phyloP scores from a whole-genome alignment of 2,797 vertebrate genomes.

The Gambusia yucatana region DNA sequence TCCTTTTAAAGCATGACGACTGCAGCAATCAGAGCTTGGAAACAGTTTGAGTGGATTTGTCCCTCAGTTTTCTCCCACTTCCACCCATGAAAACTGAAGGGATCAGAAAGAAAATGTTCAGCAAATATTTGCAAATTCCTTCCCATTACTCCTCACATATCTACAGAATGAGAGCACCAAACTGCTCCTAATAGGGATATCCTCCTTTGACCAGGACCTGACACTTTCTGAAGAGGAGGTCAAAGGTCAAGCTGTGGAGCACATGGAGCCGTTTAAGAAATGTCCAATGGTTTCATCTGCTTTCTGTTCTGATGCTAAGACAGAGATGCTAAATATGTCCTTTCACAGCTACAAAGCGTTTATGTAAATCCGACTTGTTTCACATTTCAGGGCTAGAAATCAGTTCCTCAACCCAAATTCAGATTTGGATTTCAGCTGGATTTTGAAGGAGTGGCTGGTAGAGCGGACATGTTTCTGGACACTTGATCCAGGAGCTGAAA shows the following conservation, averaged over 20 bases:
- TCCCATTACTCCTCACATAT: constrained; percentile 53
- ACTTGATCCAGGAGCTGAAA: constrained; percentile 59
- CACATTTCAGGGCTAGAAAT: constrained; percentile 58
- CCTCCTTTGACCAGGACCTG: constrained; percentile 58
- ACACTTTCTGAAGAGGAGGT: constrained; percentile 49
- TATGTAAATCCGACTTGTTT: constrained; percentile 63
- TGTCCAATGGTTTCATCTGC: constrained; percentile 45
- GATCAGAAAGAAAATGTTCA: constrained; percentile 71
- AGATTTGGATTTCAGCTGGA: constrained; percentile 66
- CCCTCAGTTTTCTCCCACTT: constrained; percentile 41
- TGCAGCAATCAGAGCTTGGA: constrained; percentile 37
- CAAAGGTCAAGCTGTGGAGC: constrained; percentile 59
- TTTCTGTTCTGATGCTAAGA: constrained; percentile 42
- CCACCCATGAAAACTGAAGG: constrained; percentile 48
- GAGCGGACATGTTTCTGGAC: constrained; percentile 52
- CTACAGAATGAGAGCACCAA: constrained; percentile 52
- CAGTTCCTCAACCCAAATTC: constrained; percentile 45
- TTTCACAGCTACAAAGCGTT: constrained; percentile 55
- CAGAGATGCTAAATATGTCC: constrained; percentile 51
- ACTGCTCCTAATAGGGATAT: constrained; percentile 56
- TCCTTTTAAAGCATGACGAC: constrained; percentile 27
- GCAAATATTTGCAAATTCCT: constrained; percentile 72
- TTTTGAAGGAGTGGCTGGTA: constrained; percentile 70
- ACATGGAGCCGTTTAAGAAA: constrained; percentile 56
- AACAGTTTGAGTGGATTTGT: constrained; percentile 44